Base-by-base conservation (phyloP, 2,888 invertebrate species). In the Drosophila histrio region DNA sequence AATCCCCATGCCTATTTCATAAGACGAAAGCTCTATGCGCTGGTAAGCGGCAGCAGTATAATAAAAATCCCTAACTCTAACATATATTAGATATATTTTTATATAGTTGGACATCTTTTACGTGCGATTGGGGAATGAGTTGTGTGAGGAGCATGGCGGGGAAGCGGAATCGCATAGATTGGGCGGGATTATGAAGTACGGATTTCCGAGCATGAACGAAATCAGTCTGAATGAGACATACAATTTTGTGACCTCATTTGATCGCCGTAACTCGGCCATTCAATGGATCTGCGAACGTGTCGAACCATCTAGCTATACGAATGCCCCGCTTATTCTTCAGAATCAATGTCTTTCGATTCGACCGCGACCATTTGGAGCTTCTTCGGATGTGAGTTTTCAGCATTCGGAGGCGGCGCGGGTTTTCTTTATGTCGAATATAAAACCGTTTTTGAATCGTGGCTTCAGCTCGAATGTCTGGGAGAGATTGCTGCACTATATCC, bases 201-300 rank as follows among this genome's bases (percentile, higher is more conserved):
- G 84, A 0, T 84, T 84, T 11, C 84, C 84, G 1, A 87, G 89
- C 65, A 88, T 76, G 66, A 88, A 87, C 11, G 89, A 88, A 13
- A 84, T 84, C 1, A 68, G 49, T 7, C 11, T 80, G 0, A 85
- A 80, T 41, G 80, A 80, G 26, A 67, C 65, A 1, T 87, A 59
- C 24, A 65, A 68, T 19, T 88, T 87, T 67, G 84, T 84, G 2
- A 87, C 79, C 13, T 71, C 89, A 0, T 87, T 84, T 24, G 84
- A 84, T 69, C 89, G 85, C 1, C 78, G 81, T 0, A 84, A 84
- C 39, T 75, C 85, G 11, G 60, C 82, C 8, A 75, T 84, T 32
- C 72, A 81, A 6, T 84, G 84, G 84, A 84, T 84, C 72, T 84
- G 84, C 34, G 84, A 84, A 43, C 67, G 79, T 3, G 61, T 84